Conservation (phyloP, 2,113 vertebrate species). For the Limanda limanda region DNA sequence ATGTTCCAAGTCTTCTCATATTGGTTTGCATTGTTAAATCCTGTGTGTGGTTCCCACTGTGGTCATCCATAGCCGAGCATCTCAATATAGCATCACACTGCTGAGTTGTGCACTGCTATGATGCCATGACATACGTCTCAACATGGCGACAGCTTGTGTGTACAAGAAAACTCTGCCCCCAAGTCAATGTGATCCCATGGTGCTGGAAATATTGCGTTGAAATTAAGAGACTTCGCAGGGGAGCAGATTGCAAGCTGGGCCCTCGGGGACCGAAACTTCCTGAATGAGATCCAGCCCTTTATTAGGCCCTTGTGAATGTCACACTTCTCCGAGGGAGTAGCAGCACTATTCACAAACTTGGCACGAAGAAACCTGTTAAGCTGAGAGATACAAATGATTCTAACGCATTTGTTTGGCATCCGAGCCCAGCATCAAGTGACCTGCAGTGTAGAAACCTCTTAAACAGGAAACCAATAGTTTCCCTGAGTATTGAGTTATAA, state of each 20-base stretch:
- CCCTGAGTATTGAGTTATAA: neutral
- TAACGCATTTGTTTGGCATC: neutral
- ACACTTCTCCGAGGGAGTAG: constrained; percentile 41
- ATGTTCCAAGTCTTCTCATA: neutral
- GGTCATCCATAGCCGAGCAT: neutral
- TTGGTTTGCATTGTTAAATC: neutral
- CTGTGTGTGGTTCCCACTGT: too few relatives aligned
- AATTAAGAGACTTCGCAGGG: constrained; percentile 62
- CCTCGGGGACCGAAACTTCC: constrained; percentile 50
- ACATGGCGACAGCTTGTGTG: constrained; percentile 49
- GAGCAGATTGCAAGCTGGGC: constrained; percentile 61
- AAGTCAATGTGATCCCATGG: constrained; percentile 42
- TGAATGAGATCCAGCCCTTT: constrained; percentile 45
- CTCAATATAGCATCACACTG: neutral
- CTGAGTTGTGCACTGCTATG: constrained; percentile 1
- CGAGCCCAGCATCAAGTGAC: constrained; percentile 8
- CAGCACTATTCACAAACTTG: constrained; percentile 22
- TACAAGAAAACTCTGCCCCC: constrained; percentile 46
- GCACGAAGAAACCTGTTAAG: constrained; percentile 2
- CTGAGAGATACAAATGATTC: constrained; percentile 14
- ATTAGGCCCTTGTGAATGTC: constrained; percentile 44
- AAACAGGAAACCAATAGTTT: neutral
- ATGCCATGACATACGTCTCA: constrained; percentile 22
- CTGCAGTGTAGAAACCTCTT: neutral
- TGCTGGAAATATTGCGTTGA: constrained; percentile 52